Evolutionary conservation across 64 coral and sea anemone genomes (phyloP).

Genomic region (Montipora cactus): DNA sequence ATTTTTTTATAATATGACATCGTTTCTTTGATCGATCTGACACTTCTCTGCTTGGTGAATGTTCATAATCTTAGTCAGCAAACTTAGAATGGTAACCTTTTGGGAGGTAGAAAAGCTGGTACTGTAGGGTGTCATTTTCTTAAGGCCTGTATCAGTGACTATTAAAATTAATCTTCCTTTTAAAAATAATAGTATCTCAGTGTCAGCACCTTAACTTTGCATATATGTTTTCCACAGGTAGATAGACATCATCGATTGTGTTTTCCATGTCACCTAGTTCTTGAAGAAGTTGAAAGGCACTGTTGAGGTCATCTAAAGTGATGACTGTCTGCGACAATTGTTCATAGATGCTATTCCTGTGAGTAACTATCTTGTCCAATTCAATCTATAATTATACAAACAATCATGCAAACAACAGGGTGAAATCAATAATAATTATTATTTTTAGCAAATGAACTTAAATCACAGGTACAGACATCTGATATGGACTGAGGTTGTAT

Average conservation of each 20-base stretch:
- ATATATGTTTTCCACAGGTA: conserved; percentile 98
- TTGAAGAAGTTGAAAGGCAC: conserved; percentile 91
- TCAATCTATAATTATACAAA: conserved; percentile 82
- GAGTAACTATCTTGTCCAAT: conserved; percentile 91
- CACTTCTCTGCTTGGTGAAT: no score
- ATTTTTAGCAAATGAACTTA: no score
- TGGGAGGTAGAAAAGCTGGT: no score
- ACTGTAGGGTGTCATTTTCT: no score
- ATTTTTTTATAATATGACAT: no score
- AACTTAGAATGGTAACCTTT: no score
- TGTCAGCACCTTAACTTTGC: conserved; percentile 83
- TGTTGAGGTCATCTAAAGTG: conserved; percentile 92
- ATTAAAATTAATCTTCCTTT: neutral
- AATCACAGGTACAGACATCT: no score
- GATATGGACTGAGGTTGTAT: no score
- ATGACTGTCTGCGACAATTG: conserved; percentile 85
- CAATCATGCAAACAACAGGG: neutral
- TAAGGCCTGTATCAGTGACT: no score
- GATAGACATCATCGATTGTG: conserved; percentile 92
- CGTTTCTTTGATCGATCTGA: no score
- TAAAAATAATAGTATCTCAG: neutral
- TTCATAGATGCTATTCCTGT: conserved; percentile 93
- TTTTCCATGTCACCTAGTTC: conserved; percentile 95
- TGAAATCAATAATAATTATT: neutral
- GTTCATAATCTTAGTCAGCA: no score